Conservation (phyloP, 2,888 invertebrate species). For the Tanytarsus gracilentus region DNA sequence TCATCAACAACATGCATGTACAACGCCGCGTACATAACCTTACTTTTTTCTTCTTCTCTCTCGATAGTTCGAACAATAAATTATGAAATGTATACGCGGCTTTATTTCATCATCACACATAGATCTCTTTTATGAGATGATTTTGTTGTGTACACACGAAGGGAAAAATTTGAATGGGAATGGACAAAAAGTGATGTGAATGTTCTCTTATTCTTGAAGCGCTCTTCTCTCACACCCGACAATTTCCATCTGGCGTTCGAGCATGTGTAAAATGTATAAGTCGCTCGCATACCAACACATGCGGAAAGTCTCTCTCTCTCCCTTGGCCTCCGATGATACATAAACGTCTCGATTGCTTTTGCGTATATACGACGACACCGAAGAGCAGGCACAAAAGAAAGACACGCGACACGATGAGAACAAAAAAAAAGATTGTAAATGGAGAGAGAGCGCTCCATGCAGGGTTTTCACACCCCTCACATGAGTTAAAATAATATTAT, state of each 20-base stretch:
- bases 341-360: constrained; percentile 16
- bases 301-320: background rate
- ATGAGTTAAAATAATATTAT: background rate
- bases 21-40: no score
- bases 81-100: no score
- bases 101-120: no score
- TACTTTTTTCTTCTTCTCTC: no score
- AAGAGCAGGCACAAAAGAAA: constrained; percentile 18
- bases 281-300: background rate
- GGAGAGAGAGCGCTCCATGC: background rate
- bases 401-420: constrained; percentile 25
- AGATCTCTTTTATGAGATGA: no score
- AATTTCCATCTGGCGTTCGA: constrained; percentile 11
- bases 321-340: constrained; percentile 2
- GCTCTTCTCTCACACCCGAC: no score
- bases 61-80: no score
- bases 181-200: no score
- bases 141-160: no score
- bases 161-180: no score
- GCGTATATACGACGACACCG: constrained; percentile 11
- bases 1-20: no score
- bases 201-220: no score
- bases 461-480: constrained; percentile 2
- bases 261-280: constrained; percentile 1
- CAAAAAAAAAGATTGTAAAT: constrained; percentile 9